Conservation (phyloP, 30 jellyfish, hydroid and myxozoan species). For the Turritopsis rubra region DNA sequence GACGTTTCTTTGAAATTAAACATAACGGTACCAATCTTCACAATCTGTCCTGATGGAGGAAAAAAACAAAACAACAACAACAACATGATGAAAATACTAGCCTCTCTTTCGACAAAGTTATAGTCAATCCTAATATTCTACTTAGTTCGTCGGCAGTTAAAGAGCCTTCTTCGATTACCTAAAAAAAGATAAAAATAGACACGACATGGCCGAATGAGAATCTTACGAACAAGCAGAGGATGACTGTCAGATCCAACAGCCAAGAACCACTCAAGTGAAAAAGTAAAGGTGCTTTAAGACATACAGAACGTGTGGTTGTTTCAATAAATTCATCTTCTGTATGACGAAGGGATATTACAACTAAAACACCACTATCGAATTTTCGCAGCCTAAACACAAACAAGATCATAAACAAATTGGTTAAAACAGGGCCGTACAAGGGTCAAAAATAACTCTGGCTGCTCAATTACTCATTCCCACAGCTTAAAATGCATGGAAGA, state of each 20-base stretch:
- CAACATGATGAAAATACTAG: not conserved
- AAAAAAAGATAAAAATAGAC: not conserved
- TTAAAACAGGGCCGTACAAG: no score
- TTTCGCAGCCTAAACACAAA: conserved; percentile 50
- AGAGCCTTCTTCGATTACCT: conserved; percentile 60
- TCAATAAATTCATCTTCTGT: conserved; percentile 64
- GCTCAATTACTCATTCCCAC: no score
- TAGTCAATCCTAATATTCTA: conserved; percentile 43
- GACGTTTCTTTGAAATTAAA: not conserved
- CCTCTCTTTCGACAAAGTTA: conserved; percentile 93
- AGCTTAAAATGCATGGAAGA: no score
- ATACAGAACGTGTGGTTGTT: conserved; percentile 58
- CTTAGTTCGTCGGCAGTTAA: conserved; percentile 78
- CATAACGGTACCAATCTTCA: not conserved
- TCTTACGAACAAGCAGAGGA: no score
- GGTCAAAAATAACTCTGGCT: no score
- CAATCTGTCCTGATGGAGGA: no score
- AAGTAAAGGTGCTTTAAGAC: no score
- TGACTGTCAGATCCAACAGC: no score
- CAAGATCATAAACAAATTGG: not conserved
- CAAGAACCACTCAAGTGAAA: no score
- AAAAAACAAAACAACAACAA: no score
- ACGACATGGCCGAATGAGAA: not conserved
- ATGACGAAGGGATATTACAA: conserved; percentile 62
- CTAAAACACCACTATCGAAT: conserved; percentile 93